Percentiles rank a stretch among this genome's conserved stretches.
phyloP scores from a whole-genome alignment of 2,113 vertebrate species.

The Numenius arquata region DNA sequence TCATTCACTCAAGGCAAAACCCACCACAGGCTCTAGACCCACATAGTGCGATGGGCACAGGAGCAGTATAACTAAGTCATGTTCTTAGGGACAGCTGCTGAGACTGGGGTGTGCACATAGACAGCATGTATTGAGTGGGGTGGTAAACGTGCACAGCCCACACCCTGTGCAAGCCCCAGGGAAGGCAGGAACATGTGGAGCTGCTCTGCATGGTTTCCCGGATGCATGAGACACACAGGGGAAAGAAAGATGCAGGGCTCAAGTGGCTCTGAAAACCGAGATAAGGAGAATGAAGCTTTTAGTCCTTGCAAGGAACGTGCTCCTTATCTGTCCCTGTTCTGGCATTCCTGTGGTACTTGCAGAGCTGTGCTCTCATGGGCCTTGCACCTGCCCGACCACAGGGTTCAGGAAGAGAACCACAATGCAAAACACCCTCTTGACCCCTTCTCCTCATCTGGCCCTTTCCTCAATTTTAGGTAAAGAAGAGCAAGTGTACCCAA shows the following conservation, averaged over 20 bases:
- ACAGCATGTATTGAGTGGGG: background rate
- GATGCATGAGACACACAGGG: background rate
- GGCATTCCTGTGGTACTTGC: background rate
- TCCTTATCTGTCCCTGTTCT: background rate
- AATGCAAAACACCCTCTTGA: background rate
- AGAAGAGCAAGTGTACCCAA: constrained; percentile 63
- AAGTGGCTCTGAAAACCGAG: background rate
- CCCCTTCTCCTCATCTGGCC: background rate
- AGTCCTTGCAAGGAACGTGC: background rate
- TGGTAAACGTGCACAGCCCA: background rate
- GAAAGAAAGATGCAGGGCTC: background rate
- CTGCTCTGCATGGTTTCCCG: background rate
- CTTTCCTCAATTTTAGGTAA: constrained; percentile 71
- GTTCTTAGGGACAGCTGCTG: background rate
- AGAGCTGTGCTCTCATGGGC: background rate
- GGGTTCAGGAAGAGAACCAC: background rate
- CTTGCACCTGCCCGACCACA: accelerated
- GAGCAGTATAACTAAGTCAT: background rate
- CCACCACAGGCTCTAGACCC: background rate
- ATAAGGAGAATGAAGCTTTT: background rate
- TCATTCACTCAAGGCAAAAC: background rate
- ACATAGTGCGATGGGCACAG: accelerated
- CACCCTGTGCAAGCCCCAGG: background rate
- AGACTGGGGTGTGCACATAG: background rate
- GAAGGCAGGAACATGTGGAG: background rate